These are phyloP conservation scores for Solenopsis invicta DNA, from an alignment of 1,140 invertebrate species.

Conservation along the genomic window DNA sequence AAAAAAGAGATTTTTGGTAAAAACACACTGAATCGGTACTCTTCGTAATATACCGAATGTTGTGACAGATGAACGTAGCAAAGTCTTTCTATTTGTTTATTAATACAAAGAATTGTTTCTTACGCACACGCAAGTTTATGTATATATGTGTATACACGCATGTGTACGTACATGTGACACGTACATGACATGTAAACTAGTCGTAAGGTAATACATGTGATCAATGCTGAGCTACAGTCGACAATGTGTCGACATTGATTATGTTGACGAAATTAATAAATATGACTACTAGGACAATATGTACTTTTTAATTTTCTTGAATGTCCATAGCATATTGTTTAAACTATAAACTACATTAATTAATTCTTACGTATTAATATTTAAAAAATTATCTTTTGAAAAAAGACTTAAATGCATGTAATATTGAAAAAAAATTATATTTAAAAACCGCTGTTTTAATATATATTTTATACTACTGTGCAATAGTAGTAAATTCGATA, in stretches of 20 bases:
- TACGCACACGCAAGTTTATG: constrained; percentile 68
- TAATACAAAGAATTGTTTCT: constrained; percentile 64
- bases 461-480: not conserved
- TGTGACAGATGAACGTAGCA: constrained; percentile 41
- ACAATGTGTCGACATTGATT: constrained; percentile 36
- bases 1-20: not conserved
- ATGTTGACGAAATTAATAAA: constrained; percentile 74
- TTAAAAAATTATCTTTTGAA: not conserved
- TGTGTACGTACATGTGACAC: constrained; percentile 53
- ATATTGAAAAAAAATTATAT: not conserved
- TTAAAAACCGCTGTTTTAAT: not conserved
- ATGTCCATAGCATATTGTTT: not conserved
- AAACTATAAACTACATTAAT: not conserved
- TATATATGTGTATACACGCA: constrained; percentile 75
- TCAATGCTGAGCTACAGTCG: constrained; percentile 71
- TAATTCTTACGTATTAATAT: constrained; percentile 4
- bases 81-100: constrained; percentile 71
- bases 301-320: constrained; percentile 59
- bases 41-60: constrained; percentile 18
- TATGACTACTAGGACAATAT: constrained; percentile 71
- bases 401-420: not conserved
- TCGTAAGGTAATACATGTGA: constrained; percentile 61
- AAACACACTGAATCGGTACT: constrained; percentile 9
- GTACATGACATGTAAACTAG: constrained; percentile 61
- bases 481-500: not conserved